Evolutionary conservation across 2,113 vertebrate genomes (phyloP).

Genomic region (Nyctibius bracteatus): DNA sequence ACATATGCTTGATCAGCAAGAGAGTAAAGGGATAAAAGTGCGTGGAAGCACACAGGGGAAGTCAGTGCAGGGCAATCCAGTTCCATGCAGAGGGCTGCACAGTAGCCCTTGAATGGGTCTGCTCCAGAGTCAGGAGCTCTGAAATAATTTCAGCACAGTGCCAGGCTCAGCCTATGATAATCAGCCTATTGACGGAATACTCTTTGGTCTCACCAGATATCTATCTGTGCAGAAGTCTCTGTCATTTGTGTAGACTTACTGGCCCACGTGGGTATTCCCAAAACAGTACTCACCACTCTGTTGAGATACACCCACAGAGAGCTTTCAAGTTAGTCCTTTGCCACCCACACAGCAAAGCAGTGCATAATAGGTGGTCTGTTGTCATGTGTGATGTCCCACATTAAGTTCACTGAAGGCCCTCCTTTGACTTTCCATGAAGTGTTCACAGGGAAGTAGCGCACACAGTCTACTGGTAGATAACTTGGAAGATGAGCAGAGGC

Average conservation of each 20-base stretch:
- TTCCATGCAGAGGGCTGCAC: not conserved
- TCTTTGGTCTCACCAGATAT: not conserved
- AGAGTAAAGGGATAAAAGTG: not conserved
- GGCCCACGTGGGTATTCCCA: not conserved
- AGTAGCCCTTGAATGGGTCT: not conserved
- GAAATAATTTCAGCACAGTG: not conserved
- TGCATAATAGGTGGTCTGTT: not conserved
- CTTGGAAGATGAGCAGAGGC: not conserved
- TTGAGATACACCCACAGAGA: not conserved
- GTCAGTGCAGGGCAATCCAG: not conserved
- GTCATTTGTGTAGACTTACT: not conserved
- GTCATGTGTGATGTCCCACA: not conserved
- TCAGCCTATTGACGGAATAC: not conserved
- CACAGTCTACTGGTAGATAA: not conserved
- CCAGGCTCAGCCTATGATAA: not conserved
- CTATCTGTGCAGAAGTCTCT: not conserved
- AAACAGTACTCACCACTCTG: not conserved
- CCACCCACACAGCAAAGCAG: not conserved
- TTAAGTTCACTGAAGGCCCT: not conserved
- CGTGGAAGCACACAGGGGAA: not conserved
- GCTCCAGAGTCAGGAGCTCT: not conserved
- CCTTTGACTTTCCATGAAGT: not conserved
- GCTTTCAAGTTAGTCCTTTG: not conserved
- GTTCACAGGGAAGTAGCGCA: fast-evolving
- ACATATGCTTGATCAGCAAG: not conserved